Evolutionary conservation across 2,797 vertebrate genomes (phyloP).

Genomic region (Pangasius mekongensis): DNA sequence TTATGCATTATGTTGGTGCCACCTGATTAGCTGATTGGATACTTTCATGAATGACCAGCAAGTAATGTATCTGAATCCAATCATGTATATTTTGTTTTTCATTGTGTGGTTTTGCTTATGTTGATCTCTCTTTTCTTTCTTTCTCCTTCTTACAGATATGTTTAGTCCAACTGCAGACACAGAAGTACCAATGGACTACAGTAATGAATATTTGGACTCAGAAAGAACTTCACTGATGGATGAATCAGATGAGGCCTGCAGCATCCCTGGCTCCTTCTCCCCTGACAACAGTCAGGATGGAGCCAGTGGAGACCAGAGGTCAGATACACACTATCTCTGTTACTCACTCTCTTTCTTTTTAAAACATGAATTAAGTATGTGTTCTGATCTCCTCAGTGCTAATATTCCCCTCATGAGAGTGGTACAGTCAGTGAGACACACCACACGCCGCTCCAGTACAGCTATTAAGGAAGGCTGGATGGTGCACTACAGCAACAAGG

Average conservation of each 20-base stretch:
- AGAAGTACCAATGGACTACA: conserved; percentile 87
- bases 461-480: conserved; percentile 90
- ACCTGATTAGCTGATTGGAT: not conserved
- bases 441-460: conserved; percentile 88
- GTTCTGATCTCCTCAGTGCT: conserved; percentile 66
- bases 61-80: not conserved
- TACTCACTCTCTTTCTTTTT: not conserved
- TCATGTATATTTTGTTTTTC: not conserved
- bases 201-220: conserved; percentile 76
- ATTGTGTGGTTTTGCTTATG: not conserved
- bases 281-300: conserved; percentile 81
- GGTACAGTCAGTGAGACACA: conserved; percentile 90
- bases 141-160: conserved; percentile 67
- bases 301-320: conserved; percentile 82
- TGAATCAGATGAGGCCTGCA: conserved; percentile 81
- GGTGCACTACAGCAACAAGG: conserved; percentile 93
- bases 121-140: not conserved
- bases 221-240: conserved; percentile 84
- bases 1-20: not conserved
- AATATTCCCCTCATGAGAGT: conserved; percentile 93
- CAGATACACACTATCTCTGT: conserved; percentile 16
- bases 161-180: conserved; percentile 75
- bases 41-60: not conserved
- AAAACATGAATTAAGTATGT: conserved; percentile 12
- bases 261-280: conserved; percentile 85